A percentile compares a stretch with the other conserved stretches of the same genome.
Conservation (phyloP, 2,888 invertebrate genomes). For the Polymixis flavicincta region DNA sequence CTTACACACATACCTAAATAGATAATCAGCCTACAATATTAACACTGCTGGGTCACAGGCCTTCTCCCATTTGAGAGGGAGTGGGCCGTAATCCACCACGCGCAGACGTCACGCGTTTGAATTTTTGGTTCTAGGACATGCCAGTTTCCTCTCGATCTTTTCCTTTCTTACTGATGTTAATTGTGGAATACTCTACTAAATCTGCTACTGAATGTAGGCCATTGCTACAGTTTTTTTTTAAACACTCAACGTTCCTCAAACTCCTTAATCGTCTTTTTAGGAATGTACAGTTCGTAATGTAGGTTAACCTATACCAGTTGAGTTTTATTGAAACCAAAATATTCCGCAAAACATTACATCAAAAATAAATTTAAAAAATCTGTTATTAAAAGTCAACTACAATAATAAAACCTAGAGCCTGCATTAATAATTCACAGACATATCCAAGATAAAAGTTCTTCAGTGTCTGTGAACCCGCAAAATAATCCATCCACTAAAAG, state of each 20-base stretch:
- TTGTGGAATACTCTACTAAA: neutral
- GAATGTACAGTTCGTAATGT: neutral
- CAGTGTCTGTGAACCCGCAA: conserved; percentile 12
- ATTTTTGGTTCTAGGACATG: too few species aligned
- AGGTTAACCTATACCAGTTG: neutral
- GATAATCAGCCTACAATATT: too few species aligned
- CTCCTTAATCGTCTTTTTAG: neutral
- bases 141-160: too few species aligned
- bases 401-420: neutral
- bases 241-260: neutral
- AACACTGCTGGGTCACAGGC: too few species aligned
- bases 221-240: neutral
- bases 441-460: conserved; percentile 26
- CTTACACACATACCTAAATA: too few species aligned
- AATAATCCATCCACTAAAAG: conserved; percentile 27
- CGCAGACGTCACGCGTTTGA: too few species aligned
- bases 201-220: neutral
- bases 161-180: too few species aligned
- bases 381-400: neutral
- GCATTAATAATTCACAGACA: conserved; percentile 19
- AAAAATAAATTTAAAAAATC: too few species aligned
- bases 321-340: neutral
- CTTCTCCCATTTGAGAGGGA: too few species aligned
- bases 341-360: too few species aligned
- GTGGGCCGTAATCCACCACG: too few species aligned